phyloP scores from a whole-genome alignment of 2,888 invertebrate species.

The Drosophila quinaria region DNA sequence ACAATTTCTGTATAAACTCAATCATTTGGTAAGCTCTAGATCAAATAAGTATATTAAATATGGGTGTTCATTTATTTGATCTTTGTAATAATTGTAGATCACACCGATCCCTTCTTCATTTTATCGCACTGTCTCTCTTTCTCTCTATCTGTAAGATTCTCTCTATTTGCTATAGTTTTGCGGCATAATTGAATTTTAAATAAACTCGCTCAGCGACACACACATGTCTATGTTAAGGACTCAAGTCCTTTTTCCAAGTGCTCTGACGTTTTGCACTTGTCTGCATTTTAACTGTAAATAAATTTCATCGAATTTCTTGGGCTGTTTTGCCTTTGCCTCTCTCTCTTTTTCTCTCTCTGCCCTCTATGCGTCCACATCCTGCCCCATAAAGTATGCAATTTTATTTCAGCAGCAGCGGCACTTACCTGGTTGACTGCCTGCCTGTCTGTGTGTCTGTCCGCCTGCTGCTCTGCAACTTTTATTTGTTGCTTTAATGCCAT shows the following conservation, averaged over 20 bases:
- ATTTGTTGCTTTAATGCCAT: slow-evolving; percentile 71
- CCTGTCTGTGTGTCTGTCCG: slow-evolving; percentile 3
- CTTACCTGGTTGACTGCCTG: slow-evolving; percentile 64
- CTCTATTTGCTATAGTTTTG: slow-evolving; percentile 34
- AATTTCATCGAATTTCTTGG: slow-evolving; percentile 76
- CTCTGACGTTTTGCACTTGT: slow-evolving; percentile 52
- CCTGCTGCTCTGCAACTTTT: slow-evolving; percentile 35
- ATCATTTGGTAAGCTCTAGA: slow-evolving; percentile 83
- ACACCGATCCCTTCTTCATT: neutral
- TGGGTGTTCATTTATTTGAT: neutral
- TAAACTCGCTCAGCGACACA: slow-evolving; percentile 72
- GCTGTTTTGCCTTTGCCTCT: slow-evolving; percentile 32
- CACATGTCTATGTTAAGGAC: slow-evolving; percentile 11
- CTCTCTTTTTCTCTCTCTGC: neutral
- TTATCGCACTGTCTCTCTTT: too few species aligned
- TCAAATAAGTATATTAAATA: slow-evolving; percentile 4
- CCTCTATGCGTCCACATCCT: slow-evolving; percentile 55
- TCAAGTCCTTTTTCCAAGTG: slow-evolving; percentile 39
- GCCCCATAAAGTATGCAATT: slow-evolving; percentile 80
- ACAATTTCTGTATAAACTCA: slow-evolving; percentile 84
- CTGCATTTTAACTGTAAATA: slow-evolving; percentile 82
- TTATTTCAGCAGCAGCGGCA: slow-evolving; percentile 71
- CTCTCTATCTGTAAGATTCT: neutral
- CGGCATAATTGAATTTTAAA: slow-evolving; percentile 85
- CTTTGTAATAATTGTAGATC: neutral